A percentile compares a stretch with the other conserved stretches of the same genome.
Conservation (phyloP, 2,797 vertebrate genomes). For the Aphelocoma californica region DNA sequence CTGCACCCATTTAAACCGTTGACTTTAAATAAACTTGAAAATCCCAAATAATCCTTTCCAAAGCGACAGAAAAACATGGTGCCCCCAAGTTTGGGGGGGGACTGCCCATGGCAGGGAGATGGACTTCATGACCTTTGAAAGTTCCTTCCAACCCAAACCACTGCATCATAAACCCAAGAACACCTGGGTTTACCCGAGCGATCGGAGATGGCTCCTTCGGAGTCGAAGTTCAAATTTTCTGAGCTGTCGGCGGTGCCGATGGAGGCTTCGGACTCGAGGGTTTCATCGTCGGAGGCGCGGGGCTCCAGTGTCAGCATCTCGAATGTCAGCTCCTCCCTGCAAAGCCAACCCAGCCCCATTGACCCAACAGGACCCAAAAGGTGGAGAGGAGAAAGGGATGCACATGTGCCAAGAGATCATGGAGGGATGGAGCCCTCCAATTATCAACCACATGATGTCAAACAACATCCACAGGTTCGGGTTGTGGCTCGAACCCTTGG, state of each 20-base stretch:
- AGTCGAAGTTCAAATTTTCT: constrained; percentile 93
- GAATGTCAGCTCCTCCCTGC: constrained; percentile 93
- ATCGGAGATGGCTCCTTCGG: constrained; percentile 85
- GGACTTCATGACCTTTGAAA: neutral
- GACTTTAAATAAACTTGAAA: neutral
- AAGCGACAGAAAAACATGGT: neutral
- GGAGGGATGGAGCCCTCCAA: neutral
- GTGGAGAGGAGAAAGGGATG: neutral
- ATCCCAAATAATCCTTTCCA: neutral
- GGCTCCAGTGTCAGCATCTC: constrained; percentile 95
- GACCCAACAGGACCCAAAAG: neutral
- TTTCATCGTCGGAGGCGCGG: constrained; percentile 95
- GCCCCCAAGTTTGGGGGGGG: neutral
- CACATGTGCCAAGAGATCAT: rapidly evolving
- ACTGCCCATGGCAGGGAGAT: neutral
- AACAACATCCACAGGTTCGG: neutral
- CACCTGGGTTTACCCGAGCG: constrained; percentile 77
- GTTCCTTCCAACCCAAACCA: neutral
- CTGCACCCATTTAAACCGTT: neutral
- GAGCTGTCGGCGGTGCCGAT: constrained; percentile 96
- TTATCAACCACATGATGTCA: neutral
- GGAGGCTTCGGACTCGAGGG: constrained; percentile 95
- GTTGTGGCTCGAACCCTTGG: rapidly evolving
- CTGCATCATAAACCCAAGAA: neutral
- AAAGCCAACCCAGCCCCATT: neutral